phyloP scores from a whole-genome alignment of 1,140 invertebrate genomes.

The Bombus vancouverensis region DNA sequence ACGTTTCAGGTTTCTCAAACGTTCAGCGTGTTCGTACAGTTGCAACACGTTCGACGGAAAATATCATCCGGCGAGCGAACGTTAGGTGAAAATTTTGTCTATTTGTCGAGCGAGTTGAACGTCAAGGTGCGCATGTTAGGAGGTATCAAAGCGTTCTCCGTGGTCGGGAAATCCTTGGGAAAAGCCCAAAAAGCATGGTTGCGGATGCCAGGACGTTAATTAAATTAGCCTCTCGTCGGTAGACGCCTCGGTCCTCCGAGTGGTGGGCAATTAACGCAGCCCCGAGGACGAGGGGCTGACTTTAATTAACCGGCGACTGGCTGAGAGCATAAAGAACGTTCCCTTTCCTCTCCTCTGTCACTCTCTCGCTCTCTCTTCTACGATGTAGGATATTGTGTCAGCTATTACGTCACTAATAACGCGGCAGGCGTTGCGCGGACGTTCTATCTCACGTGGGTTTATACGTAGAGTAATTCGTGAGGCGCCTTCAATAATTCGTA shows the following conservation, averaged over 20 bases:
- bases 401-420: conserved; percentile 48
- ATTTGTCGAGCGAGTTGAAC: background rate
- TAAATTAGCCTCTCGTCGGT: conserved; percentile 37
- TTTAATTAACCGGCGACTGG: conserved; percentile 53
- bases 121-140: background rate
- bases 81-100: background rate
- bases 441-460: conserved; percentile 17
- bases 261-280: conserved; percentile 55
- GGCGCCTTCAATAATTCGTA: background rate
- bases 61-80: no score
- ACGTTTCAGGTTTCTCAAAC: background rate
- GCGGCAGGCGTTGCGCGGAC: background rate
- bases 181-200: conserved; percentile 17
- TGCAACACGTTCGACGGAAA: background rate
- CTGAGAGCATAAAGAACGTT: conserved; percentile 37
- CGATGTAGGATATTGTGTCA: conserved; percentile 53
- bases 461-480: background rate
- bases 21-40: no score
- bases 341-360: background rate
- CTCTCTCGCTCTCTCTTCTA: background rate
- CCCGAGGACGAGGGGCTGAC: conserved; percentile 41
- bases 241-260: conserved; percentile 23
- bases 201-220: conserved; percentile 45
- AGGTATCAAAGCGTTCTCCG: background rate
- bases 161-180: conserved; percentile 13